phyloP scores from a whole-genome alignment of 2,888 invertebrate genomes.

The Lasioglossum villosulum region DNA sequence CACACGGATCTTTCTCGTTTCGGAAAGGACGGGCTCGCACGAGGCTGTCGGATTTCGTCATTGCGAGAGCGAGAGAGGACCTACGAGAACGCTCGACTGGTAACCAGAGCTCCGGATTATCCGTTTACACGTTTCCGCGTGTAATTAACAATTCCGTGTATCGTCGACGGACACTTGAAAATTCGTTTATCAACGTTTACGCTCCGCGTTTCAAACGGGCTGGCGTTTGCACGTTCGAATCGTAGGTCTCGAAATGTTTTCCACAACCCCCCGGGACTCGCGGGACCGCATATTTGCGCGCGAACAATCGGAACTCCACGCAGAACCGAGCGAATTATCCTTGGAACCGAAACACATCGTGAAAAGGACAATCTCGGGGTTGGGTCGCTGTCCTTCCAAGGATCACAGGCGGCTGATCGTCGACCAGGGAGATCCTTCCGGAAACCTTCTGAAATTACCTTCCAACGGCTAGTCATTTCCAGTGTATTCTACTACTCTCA shows the following conservation, averaged over 20 bases:
- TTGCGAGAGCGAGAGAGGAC: neutral
- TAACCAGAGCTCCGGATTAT: slow-evolving; percentile 3
- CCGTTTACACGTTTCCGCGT: slow-evolving; percentile 9
- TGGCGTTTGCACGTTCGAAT: neutral
- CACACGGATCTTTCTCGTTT: neutral
- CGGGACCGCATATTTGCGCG: neutral
- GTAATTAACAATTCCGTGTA: slow-evolving; percentile 19
- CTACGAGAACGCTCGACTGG: neutral
- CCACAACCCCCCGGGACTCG: neutral
- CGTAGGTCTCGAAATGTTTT: neutral
- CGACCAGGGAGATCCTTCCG: neutral
- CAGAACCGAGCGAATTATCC: neutral
- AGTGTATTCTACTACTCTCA: neutral
- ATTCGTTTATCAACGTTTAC: slow-evolving; percentile 15
- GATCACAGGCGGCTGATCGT: neutral
- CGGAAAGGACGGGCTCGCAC: neutral
- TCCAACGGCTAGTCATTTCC: neutral
- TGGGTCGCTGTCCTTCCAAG: neutral
- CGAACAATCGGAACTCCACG: neutral
- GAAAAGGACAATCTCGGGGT: neutral
- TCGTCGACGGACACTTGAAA: slow-evolving; percentile 10
- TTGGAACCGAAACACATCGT: neutral
- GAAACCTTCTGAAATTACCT: neutral
- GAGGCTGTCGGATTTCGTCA: neutral
- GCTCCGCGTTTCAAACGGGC: neutral